Base-by-base conservation (phyloP, 2,888 invertebrate genomes). In the Saturnia japonica region DNA sequence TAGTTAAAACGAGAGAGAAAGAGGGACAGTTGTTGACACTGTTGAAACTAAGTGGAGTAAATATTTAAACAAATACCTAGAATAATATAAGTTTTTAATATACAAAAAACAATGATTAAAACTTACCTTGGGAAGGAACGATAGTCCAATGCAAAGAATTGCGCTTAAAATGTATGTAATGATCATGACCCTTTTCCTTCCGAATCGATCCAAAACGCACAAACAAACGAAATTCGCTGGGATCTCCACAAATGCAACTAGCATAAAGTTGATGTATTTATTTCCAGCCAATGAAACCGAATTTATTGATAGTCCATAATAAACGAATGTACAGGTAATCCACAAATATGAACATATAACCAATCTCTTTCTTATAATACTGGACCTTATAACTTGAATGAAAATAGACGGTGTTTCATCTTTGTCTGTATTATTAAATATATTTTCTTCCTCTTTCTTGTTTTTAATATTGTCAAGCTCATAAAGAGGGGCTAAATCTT, bases 321-420 rank as follows among this genome's bases (percentile, higher is more conserved):
- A 97, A 8, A 97, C 96, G 78, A 97, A 96, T 0, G 96, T 96
- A 83, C 96, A 97, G 0, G 97, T 96, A 11, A 97, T 95, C 97
- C 97, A 97, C 80, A 97, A 95, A 79, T 96, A 95, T 12, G 96
- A 96, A 77, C 97, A 96, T 71, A 95, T 95, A 0, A 95, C 74
- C 73, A 96, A 87, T 79, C 96, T 91, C 47, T 92, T 86, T 42
- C 94, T 86, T 66, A 96, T 93, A 68, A 94, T 93, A 72, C 90
- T 91, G 1, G 95, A 95, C 80, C 89, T 93, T 19, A 95, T 81
- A 43, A 95, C 94, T 84, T 94, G 90, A 19, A 76, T 66, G 68
- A 93, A 86, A 1, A 84, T 80, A 0, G 94, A 89, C 7, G 78
- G 70, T 67, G 83, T 78, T 1, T 77, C 72, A 72, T 78, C 78